These are phyloP conservation scores for human (Homo sapiens) DNA, from an alignment of 2,113 vertebrate species.

Conservation along the genomic window GRCh38 chr21:23176001-23176500, in stretches of 20 bases:
- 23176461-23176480: neutral
- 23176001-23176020: neutral
- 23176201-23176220: neutral
- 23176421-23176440: neutral
- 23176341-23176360: neutral
- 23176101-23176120: neutral
- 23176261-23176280: neutral
- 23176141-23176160: neutral
- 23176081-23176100: neutral
- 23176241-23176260: neutral
- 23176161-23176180: neutral
- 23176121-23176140: neutral
- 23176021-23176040: neutral
- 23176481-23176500: neutral
- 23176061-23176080: neutral
- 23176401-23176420: neutral
- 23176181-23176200: rapidly evolving
- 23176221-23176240: neutral
- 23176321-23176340: rapidly evolving
- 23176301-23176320: rapidly evolving
- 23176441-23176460: neutral
- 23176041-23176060: neutral
- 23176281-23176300: neutral
- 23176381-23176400: neutral
- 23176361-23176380: neutral